Conservation (phyloP, 2,888 invertebrate genomes). For the Nysson spinosus region DNA sequence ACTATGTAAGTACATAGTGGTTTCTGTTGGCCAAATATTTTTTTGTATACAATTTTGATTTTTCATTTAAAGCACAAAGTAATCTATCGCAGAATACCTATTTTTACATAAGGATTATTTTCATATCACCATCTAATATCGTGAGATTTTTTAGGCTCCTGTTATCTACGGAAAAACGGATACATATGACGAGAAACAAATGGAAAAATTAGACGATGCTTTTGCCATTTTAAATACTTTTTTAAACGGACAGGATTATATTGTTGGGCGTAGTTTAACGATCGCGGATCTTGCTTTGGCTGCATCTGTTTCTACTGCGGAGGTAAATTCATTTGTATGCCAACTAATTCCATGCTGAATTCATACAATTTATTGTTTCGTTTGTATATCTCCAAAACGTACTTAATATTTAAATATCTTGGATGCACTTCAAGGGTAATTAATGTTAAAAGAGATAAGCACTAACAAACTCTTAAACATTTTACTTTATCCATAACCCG, state of each 20-base stretch:
- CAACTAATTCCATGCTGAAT: too few species aligned
- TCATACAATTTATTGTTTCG: not conserved
- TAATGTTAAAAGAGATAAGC: too few species aligned
- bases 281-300: slow-evolving; percentile 70
- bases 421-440: too few species aligned
- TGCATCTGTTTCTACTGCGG: slow-evolving; percentile 64
- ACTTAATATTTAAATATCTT: not conserved
- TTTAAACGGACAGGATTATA: slow-evolving; percentile 70
- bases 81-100: not conserved
- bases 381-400: not conserved
- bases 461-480: too few species aligned
- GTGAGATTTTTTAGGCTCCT: not conserved
- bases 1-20: slow-evolving; percentile 79
- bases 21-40: not conserved
- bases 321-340: slow-evolving; percentile 51
- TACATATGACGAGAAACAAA: not conserved
- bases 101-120: not conserved
- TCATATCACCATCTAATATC: not conserved
- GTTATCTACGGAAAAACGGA: not conserved
- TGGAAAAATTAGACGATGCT: slow-evolving; percentile 50
- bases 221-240: slow-evolving; percentile 64
- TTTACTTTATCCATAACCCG: too few species aligned
- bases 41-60: not conserved
- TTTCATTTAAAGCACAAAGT: not conserved
- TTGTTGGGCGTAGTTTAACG: slow-evolving; percentile 68